A percentile compares a stretch with the other conserved stretches of the same genome.
Conservation (phyloP, 2,797 vertebrate genomes). For the Dendrocincla tyrannina region DNA sequence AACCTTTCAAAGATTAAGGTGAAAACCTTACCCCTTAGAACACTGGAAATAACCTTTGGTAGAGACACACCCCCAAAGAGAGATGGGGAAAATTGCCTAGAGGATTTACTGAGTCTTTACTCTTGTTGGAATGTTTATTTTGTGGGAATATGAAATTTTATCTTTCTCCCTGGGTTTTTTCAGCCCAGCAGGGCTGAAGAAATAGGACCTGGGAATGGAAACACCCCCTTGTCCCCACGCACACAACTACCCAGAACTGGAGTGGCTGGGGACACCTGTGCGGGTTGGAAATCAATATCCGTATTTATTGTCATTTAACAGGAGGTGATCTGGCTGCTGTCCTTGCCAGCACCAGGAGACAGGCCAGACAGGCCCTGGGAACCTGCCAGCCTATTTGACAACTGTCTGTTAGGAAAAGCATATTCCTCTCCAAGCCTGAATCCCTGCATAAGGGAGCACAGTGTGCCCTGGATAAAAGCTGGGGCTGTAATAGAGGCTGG, state of each 20-base stretch:
- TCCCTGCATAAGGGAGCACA: not conserved
- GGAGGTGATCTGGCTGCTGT: not conserved
- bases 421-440: not conserved
- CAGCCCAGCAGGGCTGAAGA: not conserved
- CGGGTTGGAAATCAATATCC: not conserved
- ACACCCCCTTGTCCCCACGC: not conserved
- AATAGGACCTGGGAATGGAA: not conserved
- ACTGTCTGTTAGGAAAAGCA: not conserved
- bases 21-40: not conserved
- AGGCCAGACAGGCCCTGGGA: not conserved
- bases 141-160: not conserved
- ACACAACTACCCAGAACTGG: rapidly evolving
- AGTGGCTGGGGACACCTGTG: not conserved
- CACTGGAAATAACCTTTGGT: not conserved
- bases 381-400: not conserved
- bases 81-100: not conserved
- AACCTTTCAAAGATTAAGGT: not conserved
- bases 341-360: not conserved
- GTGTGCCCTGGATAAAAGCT: not conserved
- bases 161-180: not conserved
- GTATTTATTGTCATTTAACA: not conserved
- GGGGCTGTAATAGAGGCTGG: not conserved
- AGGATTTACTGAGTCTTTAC: not conserved
- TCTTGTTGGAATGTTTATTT: not conserved
- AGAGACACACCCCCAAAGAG: not conserved